A percentile compares a stretch with the other conserved stretches of the same genome.
These are phyloP conservation scores for Xylocopa sonorina DNA, from an alignment of 1,140 invertebrate genomes.

Conservation along the genomic window DNA sequence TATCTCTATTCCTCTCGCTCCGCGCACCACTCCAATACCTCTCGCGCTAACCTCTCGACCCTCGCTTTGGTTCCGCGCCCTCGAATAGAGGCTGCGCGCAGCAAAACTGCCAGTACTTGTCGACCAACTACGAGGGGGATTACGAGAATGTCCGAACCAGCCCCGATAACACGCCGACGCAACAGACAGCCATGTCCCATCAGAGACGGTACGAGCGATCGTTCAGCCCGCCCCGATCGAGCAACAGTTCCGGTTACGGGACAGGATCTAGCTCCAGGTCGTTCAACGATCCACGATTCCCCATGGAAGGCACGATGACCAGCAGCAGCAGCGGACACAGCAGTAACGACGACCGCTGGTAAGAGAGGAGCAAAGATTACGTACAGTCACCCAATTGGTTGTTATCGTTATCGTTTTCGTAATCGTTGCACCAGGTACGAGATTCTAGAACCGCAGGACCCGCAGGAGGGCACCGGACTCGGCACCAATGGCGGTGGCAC, in stretches of 20 bases:
- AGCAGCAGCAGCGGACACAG: constrained; percentile 86
- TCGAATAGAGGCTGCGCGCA: constrained; percentile 86
- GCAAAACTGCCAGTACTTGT: constrained; percentile 87
- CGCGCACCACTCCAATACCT: no score
- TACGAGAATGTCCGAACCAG: constrained; percentile 88
- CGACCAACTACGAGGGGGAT: constrained; percentile 86
- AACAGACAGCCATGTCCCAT: constrained; percentile 82
- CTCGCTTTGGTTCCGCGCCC: no score
- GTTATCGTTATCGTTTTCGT: not conserved
- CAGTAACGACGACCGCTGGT: constrained; percentile 86
- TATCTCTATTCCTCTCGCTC: not conserved
- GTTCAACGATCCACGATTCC: constrained; percentile 84
- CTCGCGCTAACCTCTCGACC: no score
- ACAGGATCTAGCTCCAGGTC: constrained; percentile 90
- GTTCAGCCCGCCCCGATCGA: constrained; percentile 91
- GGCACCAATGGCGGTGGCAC: constrained; percentile 76
- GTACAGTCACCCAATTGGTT: no score
- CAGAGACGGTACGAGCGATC: constrained; percentile 87
- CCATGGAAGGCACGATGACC: constrained; percentile 84
- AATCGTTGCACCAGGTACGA: constrained; percentile 80
- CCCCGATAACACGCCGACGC: constrained; percentile 82
- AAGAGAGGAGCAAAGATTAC: constrained; percentile 61
- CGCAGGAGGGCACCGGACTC: constrained; percentile 65
- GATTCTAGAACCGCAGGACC: constrained; percentile 80
- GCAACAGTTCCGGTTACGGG: constrained; percentile 92